Base-by-base conservation (phyloP, 2,113 vertebrate genomes). In the Collichthys lucidus region DNA sequence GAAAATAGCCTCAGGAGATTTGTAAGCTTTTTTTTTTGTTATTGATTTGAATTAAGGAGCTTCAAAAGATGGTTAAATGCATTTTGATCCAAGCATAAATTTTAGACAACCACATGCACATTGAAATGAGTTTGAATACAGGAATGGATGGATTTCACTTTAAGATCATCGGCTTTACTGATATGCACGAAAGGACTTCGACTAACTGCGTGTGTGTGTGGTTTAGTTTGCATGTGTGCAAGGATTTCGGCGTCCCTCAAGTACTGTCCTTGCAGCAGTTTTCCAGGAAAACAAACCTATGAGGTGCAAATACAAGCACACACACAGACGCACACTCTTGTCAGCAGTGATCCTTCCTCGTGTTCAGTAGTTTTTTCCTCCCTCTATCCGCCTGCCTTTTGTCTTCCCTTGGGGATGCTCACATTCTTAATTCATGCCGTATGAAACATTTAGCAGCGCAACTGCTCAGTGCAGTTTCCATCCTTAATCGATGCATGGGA, bases 401-500 rank as follows among this genome's bases (percentile, higher is more conserved):
- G 70, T 83, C 69, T 79, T 68, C 75, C 83, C 80, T 52, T 10
- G 2, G 63, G 82, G 75, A 86, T 62, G 59, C 47, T 52, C 63
- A 40, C 78, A 92, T 90, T 68, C 73, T 76, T 88, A 84, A 92
- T 89, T 93, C 82, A 86, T 90, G 83, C 14, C 11, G 2, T 63
- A 84, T 93, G 75, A 91, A 94, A 94, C 79, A 90, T 92, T 88
- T 81, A 92, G 76, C 67, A 80, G 71, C 69, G 74, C 65, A 80
- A 87, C 83, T 81, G 80, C 88, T 92, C 64, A 1, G 73, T 53
- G 76, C 71, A 47, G 57, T 86, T 78, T 69, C 63, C 73, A 83
- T 86, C 78, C 82, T 85, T 76, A 85, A 91, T 89, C 75, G 26
- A 86, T 89, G 84, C 47, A 22, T 59, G 63, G 64, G 81, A 77